A percentile compares a stretch with the other conserved stretches of the same genome.
Evolutionary conservation across 2,888 invertebrate genomes (phyloP).

Genomic region (Cosmia pyralina): DNA sequence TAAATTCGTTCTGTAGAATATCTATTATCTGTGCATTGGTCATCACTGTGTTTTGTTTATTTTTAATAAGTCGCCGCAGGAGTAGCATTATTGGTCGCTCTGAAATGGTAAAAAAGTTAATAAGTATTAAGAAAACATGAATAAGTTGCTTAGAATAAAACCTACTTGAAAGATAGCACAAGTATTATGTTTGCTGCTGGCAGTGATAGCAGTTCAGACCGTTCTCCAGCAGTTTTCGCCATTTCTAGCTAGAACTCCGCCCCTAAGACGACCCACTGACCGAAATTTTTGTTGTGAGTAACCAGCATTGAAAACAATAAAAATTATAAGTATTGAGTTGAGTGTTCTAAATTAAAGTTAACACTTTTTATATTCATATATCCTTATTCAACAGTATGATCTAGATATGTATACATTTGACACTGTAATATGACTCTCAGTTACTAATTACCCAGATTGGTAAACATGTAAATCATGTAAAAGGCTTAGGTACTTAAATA

Average conservation of each 20-base stretch:
- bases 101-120: slow-evolving; percentile 63
- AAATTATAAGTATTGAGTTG: too few relatives aligned
- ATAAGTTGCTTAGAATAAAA: neutral
- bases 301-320: too few relatives aligned
- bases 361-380: neutral
- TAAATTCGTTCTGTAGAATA: slow-evolving; percentile 78
- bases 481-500: too few relatives aligned
- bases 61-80: slow-evolving; percentile 76
- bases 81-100: slow-evolving; percentile 80
- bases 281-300: too few relatives aligned
- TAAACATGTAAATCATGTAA: too few relatives aligned
- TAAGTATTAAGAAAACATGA: neutral
- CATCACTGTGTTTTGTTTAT: slow-evolving; percentile 78
- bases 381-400: neutral
- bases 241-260: too few relatives aligned
- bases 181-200: too few relatives aligned
- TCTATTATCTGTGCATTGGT: slow-evolving; percentile 80
- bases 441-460: neutral
- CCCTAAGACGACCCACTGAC: too few relatives aligned
- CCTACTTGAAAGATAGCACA: too few relatives aligned
- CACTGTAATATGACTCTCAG: neutral
- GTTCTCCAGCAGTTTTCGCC: too few relatives aligned
- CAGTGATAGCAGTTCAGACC: too few relatives aligned
- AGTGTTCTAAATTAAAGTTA: too few relatives aligned
- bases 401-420: neutral